phyloP scores from a whole-genome alignment of 2,888 invertebrate species.

The Drosophila recens region DNA sequence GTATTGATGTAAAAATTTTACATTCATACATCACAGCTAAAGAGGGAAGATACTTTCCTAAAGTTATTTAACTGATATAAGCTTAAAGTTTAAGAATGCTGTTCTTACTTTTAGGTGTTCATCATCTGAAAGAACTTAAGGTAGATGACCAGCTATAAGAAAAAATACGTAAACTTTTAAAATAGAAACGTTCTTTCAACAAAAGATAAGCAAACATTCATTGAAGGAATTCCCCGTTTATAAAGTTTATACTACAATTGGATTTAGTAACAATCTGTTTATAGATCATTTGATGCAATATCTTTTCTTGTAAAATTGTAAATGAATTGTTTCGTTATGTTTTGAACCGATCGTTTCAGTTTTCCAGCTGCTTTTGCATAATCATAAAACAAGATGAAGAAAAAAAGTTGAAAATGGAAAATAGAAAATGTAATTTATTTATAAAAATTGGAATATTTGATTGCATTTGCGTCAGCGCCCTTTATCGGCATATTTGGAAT shows the following conservation, averaged over 20 bases:
- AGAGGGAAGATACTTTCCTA: background rate
- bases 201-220: background rate
- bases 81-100: background rate
- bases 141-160: background rate
- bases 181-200: background rate
- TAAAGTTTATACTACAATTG: background rate
- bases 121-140: background rate
- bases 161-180: background rate
- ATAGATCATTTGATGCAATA: conserved; percentile 17
- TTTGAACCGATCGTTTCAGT: background rate
- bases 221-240: conserved; percentile 1
- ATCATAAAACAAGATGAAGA: conserved; percentile 7
- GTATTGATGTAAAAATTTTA: no score
- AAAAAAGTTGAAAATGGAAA: background rate
- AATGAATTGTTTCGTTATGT: conserved; percentile 7
- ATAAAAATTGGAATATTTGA: conserved; percentile 43
- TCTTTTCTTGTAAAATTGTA: conserved; percentile 5
- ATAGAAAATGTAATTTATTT: conserved; percentile 46
- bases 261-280: conserved; percentile 17
- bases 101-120: background rate
- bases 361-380: conserved; percentile 34
- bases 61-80: background rate
- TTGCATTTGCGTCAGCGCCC: conserved; percentile 68
- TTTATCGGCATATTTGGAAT: conserved; percentile 54
- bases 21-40: background rate